These are phyloP conservation scores for Ooceraea biroi DNA, from an alignment of 1,140 invertebrate species.

Conservation along the genomic window DNA sequence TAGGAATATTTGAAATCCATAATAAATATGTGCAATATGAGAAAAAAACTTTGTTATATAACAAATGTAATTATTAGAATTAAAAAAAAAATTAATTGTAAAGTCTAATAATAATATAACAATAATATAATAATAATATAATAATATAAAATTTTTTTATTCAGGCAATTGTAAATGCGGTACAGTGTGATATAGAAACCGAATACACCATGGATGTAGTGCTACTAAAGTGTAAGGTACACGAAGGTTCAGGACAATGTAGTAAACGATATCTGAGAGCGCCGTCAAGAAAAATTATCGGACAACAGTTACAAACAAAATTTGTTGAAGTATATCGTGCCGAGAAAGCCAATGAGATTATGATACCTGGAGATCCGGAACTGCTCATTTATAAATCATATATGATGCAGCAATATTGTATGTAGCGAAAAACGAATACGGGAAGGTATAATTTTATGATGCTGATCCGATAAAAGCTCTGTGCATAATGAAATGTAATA, in stretches of 20 bases:
- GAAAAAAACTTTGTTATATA: no score
- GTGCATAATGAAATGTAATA: not conserved
- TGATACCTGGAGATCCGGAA: not conserved
- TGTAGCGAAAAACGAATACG: not conserved
- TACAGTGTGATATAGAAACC: no score
- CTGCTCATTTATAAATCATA: not conserved
- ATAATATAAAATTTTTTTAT: no score
- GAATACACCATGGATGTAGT: no score
- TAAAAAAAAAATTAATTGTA: no score
- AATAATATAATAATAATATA: no score
- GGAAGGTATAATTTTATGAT: not conserved
- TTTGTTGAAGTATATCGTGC: conserved; percentile 1
- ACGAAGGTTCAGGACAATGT: conserved; percentile 18
- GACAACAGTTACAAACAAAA: not conserved
- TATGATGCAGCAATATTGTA: conserved; percentile 2
- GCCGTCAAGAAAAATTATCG: not conserved
- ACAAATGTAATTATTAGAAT: no score
- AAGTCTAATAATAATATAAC: no score
- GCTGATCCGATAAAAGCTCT: not conserved
- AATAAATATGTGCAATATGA: no score
- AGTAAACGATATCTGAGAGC: not conserved
- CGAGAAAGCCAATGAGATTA: not conserved
- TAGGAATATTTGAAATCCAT: no score
- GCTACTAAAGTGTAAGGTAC: conserved; percentile 20
- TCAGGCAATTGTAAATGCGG: no score